Percentiles rank a stretch among this genome's conserved stretches.
These are phyloP conservation scores for Heterotilapia buettikoferi DNA, from an alignment of 2,113 vertebrate genomes.

Conservation along the genomic window DNA sequence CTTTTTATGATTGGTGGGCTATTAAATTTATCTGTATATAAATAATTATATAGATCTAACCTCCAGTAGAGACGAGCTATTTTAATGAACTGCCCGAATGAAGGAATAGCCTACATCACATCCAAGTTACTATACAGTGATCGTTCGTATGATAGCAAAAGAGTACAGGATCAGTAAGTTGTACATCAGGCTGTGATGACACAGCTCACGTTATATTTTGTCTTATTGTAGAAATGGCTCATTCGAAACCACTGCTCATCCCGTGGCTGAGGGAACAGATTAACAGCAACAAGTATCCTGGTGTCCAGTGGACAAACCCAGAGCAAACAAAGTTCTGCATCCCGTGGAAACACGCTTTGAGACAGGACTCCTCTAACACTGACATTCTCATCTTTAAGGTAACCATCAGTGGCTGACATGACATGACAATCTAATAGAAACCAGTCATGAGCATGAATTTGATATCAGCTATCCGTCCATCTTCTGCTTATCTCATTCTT, in stretches of 20 bases:
- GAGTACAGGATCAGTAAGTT: neutral
- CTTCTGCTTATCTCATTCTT: neutral
- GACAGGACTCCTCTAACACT: slow-evolving; percentile 71
- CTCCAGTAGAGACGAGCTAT: neutral
- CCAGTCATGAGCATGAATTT: neutral
- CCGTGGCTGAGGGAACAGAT: slow-evolving; percentile 78
- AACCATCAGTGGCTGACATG: neutral
- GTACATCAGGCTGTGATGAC: neutral
- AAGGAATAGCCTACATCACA: neutral
- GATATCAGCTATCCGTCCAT: neutral
- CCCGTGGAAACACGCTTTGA: slow-evolving; percentile 83
- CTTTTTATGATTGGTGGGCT: neutral
- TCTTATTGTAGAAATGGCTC: slow-evolving; percentile 63
- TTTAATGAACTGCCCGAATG: neutral
- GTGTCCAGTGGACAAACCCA: slow-evolving; percentile 74
- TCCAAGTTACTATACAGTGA: neutral
- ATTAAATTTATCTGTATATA: neutral
- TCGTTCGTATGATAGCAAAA: neutral
- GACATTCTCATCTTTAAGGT: slow-evolving; percentile 83
- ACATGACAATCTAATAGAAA: neutral
- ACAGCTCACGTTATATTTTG: neutral
- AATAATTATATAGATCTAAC: neutral
- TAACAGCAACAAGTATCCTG: slow-evolving; percentile 68
- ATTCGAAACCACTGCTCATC: slow-evolving; percentile 74
- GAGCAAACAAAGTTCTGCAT: slow-evolving; percentile 72